Conservation (phyloP, 2,797 vertebrate species). For the Onychomys torridus region DNA sequence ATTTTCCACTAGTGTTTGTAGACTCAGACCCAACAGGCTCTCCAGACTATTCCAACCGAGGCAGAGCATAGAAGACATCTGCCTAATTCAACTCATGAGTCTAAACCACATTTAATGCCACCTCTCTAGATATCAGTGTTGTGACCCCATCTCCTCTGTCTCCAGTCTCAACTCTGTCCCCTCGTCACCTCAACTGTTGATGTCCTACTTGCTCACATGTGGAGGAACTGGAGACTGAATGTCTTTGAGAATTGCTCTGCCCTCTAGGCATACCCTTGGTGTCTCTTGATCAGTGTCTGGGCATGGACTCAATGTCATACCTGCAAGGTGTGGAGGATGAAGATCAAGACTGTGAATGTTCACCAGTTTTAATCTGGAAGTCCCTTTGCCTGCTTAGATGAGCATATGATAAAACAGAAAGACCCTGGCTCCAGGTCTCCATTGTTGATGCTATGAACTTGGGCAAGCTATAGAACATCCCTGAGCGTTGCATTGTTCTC, state of each 20-base stretch:
- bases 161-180: not conserved
- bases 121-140: not conserved
- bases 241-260: not conserved
- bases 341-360: rapidly evolving
- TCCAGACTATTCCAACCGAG: not conserved
- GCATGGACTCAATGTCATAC: not conserved
- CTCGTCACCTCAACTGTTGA: not conserved
- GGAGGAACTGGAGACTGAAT: not conserved
- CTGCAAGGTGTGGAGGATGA: not conserved
- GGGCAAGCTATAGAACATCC: not conserved
- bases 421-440: not conserved
- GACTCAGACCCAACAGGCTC: not conserved
- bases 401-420: not conserved
- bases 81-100: not conserved
- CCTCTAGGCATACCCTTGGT: not conserved
- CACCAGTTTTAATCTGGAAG: not conserved
- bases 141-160: not conserved
- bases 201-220: not conserved
- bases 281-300: not conserved
- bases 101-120: not conserved
- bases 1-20: too few species aligned
- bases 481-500: not conserved
- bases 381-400: not conserved
- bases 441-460: not conserved
- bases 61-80: not conserved